Evolutionary conservation across 2,113 vertebrate species (phyloP).

Genomic region (Chascanopsetta lugubris): DNA sequence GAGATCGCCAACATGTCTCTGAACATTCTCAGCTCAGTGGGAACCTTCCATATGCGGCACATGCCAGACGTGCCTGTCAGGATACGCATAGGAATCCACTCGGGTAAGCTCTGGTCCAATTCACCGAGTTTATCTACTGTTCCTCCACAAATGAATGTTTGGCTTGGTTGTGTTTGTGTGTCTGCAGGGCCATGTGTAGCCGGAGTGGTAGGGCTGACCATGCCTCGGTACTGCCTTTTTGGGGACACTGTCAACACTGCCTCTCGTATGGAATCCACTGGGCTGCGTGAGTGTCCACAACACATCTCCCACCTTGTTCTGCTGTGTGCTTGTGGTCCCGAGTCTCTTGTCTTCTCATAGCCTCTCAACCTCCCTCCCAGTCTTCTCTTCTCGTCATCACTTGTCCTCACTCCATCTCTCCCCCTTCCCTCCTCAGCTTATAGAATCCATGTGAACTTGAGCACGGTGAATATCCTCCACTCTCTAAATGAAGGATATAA

Average conservation of each 20-base stretch:
- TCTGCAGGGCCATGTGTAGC: conserved; percentile 87
- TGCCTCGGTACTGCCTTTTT: conserved; percentile 95
- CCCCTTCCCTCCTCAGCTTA: conserved; percentile 81
- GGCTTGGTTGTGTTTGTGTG: background rate
- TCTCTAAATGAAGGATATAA: conserved; percentile 89
- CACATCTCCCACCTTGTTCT: background rate
- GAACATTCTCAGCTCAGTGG: conserved; percentile 92
- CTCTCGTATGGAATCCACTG: conserved; percentile 92
- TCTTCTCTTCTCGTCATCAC: background rate
- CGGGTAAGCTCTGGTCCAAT: conserved; percentile 78
- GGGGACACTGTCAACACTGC: conserved; percentile 94
- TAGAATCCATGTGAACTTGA: conserved; percentile 91
- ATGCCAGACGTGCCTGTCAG: conserved; percentile 90
- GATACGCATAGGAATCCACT: conserved; percentile 91
- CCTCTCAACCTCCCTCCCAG: background rate
- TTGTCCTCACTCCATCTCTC: background rate
- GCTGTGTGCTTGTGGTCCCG: background rate
- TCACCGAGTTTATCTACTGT: background rate
- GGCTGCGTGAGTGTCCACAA: conserved; percentile 83
- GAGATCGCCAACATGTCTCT: conserved; percentile 94
- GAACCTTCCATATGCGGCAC: conserved; percentile 90
- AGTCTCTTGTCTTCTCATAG: background rate
- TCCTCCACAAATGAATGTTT: background rate
- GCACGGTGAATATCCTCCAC: conserved; percentile 86
- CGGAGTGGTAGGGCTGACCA: conserved; percentile 90